Conservation (phyloP, 2,113 vertebrate genomes). For the Sturnira hondurensis region DNA sequence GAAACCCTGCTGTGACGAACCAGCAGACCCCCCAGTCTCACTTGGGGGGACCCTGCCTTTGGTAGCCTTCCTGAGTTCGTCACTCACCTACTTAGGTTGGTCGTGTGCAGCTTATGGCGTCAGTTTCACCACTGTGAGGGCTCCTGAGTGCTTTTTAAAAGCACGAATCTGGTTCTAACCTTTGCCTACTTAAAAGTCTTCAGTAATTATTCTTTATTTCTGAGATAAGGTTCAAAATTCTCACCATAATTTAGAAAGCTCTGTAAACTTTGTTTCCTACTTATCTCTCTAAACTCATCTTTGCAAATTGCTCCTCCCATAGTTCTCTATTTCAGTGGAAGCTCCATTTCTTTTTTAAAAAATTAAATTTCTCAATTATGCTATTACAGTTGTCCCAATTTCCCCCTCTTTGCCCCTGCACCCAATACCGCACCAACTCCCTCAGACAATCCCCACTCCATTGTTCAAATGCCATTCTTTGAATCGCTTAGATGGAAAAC, state of each 20-base stretch:
- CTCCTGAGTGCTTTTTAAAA: not conserved
- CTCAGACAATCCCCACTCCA: no score
- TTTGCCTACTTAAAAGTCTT: not conserved
- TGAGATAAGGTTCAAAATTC: slow-evolving; percentile 5
- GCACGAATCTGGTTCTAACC: not conserved
- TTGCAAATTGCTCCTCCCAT: not conserved
- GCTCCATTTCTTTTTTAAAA: not conserved
- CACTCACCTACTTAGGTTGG: not conserved
- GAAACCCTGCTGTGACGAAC: not conserved
- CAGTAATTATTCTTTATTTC: not conserved
- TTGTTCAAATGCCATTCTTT: not conserved
- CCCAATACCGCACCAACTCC: no score
- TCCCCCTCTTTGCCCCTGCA: no score
- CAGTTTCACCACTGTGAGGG: not conserved
- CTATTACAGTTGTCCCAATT: no score
- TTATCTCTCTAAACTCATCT: not conserved
- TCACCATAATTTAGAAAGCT: not conserved
- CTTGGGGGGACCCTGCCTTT: not conserved
- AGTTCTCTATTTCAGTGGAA: not conserved
- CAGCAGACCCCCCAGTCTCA: not conserved
- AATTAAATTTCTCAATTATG: no score
- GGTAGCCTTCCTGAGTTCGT: not conserved
- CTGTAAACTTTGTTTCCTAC: not conserved
- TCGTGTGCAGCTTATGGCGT: no score
- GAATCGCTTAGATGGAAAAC: not conserved